Base-by-base conservation (phyloP, 2,888 invertebrate species). In the Pharmacophagus antenor region DNA sequence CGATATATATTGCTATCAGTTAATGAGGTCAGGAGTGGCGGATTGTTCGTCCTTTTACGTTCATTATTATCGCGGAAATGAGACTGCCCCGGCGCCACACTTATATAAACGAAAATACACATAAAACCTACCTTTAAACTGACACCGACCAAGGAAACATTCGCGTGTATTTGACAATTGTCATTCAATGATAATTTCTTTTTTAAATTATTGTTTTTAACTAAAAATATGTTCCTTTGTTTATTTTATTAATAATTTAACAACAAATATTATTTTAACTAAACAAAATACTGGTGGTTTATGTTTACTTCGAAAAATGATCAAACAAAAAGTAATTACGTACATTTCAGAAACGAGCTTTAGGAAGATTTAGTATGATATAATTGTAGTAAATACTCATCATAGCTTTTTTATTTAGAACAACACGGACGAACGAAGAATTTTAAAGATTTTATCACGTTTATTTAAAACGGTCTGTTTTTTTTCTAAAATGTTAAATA, bases 1-100 rank as follows among this genome's bases (percentile, higher is more conserved):
- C 27, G 31, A 18, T 18, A 54, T 52, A 25, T 48, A 42, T 59
- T 49, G 21, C 53, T 23, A 54, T 59, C 42, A 44, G 54, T 59
- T 54, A 55, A 54, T 54, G 42, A 58, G 59, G 59, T 25, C 54
- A 22, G 48, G 59, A 55, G 23, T 44, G 42, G 27, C 15, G 4
- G 37, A 8, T 8, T 12, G 42, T 31, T 55, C 42, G 54, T 59
- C 59, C 59, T 59, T 55, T 53, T 53, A 53, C 23, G 58, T 58
- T 48, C 25, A 22, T 22, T 44, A 59, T 54, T 59, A 59, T 59
- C 55, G 42, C 59, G 59, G 59, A 59, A 59, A 55, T 48, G 44
- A 25, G 59, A 25, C 54, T 17, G 12, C 25, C 10, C 46, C 42
- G 59, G 59, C 59, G 59, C 59, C 55, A 55, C 15, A 49, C 37